Evolutionary conservation across 2,113 vertebrate genomes (phyloP).

Genomic region (Parotia lawesii): DNA sequence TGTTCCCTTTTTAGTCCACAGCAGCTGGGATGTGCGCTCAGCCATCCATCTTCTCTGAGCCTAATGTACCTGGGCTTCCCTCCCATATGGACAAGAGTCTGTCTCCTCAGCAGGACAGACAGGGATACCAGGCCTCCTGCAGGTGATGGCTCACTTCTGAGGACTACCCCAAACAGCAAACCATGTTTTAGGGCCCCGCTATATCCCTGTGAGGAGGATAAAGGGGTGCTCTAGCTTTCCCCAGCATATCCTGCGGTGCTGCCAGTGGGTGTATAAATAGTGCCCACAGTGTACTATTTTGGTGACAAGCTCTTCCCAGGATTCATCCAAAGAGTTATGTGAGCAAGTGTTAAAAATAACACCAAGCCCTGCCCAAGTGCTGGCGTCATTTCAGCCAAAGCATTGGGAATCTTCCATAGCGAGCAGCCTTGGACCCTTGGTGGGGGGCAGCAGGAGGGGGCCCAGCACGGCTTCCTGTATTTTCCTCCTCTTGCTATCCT

Average conservation of each 20-base stretch:
- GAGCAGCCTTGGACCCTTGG: neutral
- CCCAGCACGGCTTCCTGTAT: fast-evolving
- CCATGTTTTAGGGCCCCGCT: fast-evolving
- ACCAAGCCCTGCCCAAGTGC: slow-evolving; percentile 36
- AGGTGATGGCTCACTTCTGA: neutral
- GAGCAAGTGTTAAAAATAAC: slow-evolving; percentile 63
- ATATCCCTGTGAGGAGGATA: neutral
- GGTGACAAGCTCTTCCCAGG: slow-evolving; percentile 47
- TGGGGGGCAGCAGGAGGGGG: neutral
- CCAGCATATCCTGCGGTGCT: neutral
- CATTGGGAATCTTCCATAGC: neutral
- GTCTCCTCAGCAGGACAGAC: neutral
- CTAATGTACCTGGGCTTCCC: neutral
- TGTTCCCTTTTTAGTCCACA: neutral
- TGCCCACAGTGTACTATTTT: slow-evolving; percentile 58
- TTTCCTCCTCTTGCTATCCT: neutral
- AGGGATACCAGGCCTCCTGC: neutral
- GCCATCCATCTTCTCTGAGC: neutral
- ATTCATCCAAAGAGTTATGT: slow-evolving; percentile 60
- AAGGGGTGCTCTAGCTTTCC: neutral
- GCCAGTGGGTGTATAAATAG: slow-evolving; percentile 55
- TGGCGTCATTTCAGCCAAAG: neutral
- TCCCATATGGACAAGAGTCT: neutral
- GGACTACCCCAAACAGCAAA: neutral
- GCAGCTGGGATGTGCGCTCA: neutral